Percentiles rank a stretch among this genome's conserved stretches.
Evolutionary conservation across 2,113 vertebrate species (phyloP).

Genomic region (Nannobrachium achirus): DNA sequence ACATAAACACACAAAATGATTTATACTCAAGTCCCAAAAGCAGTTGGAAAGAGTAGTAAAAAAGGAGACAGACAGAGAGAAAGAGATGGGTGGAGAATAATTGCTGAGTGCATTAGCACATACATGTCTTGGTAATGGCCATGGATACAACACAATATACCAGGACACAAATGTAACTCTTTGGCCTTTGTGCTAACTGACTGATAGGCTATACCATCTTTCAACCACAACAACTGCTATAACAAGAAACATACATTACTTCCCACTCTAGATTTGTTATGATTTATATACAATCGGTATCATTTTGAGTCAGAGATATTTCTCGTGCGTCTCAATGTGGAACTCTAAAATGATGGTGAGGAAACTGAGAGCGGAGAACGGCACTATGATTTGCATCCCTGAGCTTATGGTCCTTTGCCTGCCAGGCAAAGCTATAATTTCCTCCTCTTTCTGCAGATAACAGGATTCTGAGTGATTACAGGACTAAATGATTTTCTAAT

Average conservation of each 20-base stretch:
- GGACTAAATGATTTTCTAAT: slow-evolving; percentile 54
- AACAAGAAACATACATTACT: too few relatives aligned
- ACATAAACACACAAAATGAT: slow-evolving; percentile 4
- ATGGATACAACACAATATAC: slow-evolving; percentile 45
- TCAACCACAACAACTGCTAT: neutral
- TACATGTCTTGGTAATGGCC: slow-evolving; percentile 47
- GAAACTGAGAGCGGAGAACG: neutral
- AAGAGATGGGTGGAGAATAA: slow-evolving; percentile 31
- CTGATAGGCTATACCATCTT: too few relatives aligned
- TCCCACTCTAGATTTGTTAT: too few relatives aligned
- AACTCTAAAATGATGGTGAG: neutral
- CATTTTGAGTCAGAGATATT: neutral
- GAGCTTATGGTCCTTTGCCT: neutral
- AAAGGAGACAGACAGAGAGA: neutral
- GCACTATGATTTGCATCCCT: neutral
- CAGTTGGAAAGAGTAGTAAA: slow-evolving; percentile 6
- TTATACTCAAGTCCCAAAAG: neutral
- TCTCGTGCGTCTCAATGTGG: neutral
- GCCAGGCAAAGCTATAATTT: slow-evolving; percentile 6
- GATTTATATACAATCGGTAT: neutral
- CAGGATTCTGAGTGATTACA: slow-evolving; percentile 44
- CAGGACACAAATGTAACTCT: slow-evolving; percentile 47
- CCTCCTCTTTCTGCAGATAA: slow-evolving; percentile 27
- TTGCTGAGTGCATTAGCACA: slow-evolving; percentile 32
- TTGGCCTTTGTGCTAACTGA: slow-evolving; percentile 12